Base-by-base conservation (phyloP, 2,113 vertebrate genomes). In the Sterrhoptilus dennistouni region DNA sequence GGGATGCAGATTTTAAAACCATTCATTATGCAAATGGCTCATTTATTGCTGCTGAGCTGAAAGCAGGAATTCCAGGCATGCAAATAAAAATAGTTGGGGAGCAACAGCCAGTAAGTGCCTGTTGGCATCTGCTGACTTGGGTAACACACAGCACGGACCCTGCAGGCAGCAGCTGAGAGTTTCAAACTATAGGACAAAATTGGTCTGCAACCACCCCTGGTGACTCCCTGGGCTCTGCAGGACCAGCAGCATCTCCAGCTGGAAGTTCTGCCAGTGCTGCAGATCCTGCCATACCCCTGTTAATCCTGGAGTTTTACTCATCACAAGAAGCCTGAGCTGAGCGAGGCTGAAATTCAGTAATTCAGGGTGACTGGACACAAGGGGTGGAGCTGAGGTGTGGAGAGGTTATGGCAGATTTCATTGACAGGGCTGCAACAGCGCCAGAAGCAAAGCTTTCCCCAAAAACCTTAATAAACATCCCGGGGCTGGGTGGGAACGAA, bases 21-120 rank as follows among this genome's bases (percentile, higher is more conserved):
- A 66, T 78, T 96, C 80, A 92, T 94, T 95, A 96, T 95, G 94
- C 96, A 95, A 96, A 96, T 81, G 25, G 69, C 52, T 94, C 92
- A 33, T 90, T 95, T 93, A 89, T 71, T 68, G 92, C 92, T 36
- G 92, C 95, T 57, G 90, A 93, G 85, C 96, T 49, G 90, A 63
- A 77, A 70, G 92, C 90, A 92, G 84, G 89, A 96, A 96, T 96
- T 91, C 91, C 91, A 95, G 40, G 96, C 95, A 95, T 25, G 91
- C 93, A 84, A 94, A 95, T 82, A 92, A 82, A 95, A 92, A 89
- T 36, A 75, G 82, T 83, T 13, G 12, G 65, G 77, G 45, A 89
- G 74, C 69, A 63, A n/a, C 64, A 69, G 85, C 17, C 22, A 95
- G 82, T 45, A 35, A 87, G 84, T 36, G 57, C 11, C 21, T 28